Evolutionary conservation across 2,888 invertebrate genomes (phyloP).

Genomic region (Vanessa cardui): DNA sequence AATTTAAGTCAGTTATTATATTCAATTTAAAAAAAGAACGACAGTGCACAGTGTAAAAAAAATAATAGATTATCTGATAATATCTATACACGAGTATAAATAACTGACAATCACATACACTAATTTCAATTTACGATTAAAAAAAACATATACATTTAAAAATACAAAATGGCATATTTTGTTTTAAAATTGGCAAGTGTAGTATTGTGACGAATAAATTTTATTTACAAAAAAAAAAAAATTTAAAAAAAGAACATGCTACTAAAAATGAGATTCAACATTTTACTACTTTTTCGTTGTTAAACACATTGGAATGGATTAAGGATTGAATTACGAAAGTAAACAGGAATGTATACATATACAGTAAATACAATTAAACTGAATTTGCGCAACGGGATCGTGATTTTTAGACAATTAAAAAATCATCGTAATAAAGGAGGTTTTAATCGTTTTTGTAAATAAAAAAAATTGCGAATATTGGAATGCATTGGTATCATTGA

Average conservation of each 20-base stretch:
- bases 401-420: background rate
- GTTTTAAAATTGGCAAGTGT: slow-evolving; percentile 4
- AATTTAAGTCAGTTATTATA: too few relatives aligned
- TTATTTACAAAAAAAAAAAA: slow-evolving; percentile 2
- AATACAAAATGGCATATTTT: slow-evolving; percentile 1
- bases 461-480: slow-evolving; percentile 3
- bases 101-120: background rate
- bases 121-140: background rate
- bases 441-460: background rate
- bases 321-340: background rate
- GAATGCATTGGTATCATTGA: background rate
- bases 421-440: background rate
- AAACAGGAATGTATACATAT: slow-evolving; percentile 3
- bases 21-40: too few relatives aligned
- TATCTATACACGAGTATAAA: background rate
- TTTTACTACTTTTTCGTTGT: slow-evolving; percentile 14
- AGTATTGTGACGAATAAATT: background rate
- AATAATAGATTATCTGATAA: background rate
- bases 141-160: background rate
- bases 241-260: slow-evolving; percentile 12
- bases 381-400: background rate
- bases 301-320: slow-evolving; percentile 18
- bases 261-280: slow-evolving; percentile 28
- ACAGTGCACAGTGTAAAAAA: background rate
- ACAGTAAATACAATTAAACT: background rate